Evolutionary conservation across 2,113 vertebrate genomes (phyloP).

Genomic region (Apeltes quadracus): DNA sequence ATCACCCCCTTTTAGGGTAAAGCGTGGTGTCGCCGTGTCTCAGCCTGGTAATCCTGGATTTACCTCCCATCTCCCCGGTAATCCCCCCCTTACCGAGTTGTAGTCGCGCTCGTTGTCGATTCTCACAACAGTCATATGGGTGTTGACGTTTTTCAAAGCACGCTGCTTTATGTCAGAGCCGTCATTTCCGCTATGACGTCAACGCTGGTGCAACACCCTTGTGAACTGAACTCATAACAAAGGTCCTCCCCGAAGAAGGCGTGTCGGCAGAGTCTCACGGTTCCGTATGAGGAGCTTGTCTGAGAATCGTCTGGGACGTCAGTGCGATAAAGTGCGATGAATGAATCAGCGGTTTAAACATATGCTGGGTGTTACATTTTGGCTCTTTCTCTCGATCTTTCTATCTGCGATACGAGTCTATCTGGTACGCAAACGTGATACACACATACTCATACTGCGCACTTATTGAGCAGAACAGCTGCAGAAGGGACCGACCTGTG

Average conservation of each 20-base stretch:
- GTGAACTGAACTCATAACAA: neutral
- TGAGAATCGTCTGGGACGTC: conserved; percentile 36
- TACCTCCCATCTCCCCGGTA: neutral
- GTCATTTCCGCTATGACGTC: conserved; percentile 33
- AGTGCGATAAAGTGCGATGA: neutral
- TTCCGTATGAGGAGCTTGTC: conserved; percentile 18
- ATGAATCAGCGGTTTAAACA: conserved; percentile 42
- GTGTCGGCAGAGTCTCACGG: conserved; percentile 17
- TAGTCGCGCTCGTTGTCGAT: conserved; percentile 19
- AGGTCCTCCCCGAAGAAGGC: conserved; percentile 27
- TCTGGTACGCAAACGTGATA: conserved; percentile 11
- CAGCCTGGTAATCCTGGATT: neutral
- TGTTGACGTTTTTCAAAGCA: conserved; percentile 1
- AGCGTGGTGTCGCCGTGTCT: conserved; percentile 3
- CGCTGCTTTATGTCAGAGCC: conserved; percentile 15
- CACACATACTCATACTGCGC: neutral
- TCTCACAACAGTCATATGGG: conserved; percentile 17
- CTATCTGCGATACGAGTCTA: neutral
- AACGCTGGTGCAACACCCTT: conserved; percentile 12
- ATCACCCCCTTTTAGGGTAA: conserved; percentile 40
- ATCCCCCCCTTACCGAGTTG: neutral
- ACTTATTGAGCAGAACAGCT: conserved; percentile 24
- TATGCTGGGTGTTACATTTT: conserved; percentile 35
- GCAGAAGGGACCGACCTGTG: conserved; percentile 7
- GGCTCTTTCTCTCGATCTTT: neutral